These are phyloP conservation scores for Eilema sororculum DNA, from an alignment of 2,888 invertebrate genomes.

Conservation along the genomic window DNA sequence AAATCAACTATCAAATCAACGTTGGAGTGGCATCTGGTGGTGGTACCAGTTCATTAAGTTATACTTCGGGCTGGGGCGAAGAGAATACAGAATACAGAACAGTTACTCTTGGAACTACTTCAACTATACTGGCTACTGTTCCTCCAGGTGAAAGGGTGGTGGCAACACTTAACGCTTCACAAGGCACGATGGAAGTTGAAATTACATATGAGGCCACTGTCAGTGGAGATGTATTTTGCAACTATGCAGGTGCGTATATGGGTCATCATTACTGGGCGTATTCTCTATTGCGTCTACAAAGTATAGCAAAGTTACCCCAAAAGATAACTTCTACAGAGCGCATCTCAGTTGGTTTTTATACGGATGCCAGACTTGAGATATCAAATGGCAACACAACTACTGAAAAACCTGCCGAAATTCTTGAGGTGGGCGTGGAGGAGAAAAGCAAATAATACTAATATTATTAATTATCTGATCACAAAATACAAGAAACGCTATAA, in stretches of 20 bases:
- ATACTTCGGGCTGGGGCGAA: neutral
- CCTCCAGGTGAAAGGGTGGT: neutral
- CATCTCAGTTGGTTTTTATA: neutral
- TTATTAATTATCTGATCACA: too few relatives aligned
- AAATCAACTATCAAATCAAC: neutral
- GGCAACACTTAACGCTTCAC: neutral
- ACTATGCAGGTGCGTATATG: too few relatives aligned
- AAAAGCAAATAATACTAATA: neutral
- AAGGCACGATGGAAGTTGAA: neutral
- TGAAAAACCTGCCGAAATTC: neutral
- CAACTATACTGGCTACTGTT: too few relatives aligned
- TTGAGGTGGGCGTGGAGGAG: neutral
- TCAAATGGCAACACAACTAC: neutral
- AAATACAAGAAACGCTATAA: too few relatives aligned
- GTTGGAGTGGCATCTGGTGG: neutral
- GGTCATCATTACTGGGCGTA: too few relatives aligned
- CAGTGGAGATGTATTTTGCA: too few relatives aligned
- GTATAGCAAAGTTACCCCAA: too few relatives aligned
- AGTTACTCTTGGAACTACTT: neutral
- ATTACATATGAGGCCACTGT: neutral
- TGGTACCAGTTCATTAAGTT: neutral
- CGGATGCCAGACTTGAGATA: neutral
- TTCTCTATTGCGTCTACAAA: too few relatives aligned
- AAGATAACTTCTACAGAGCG: neutral
- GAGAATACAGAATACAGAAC: neutral